Evolutionary conservation across 1,140 invertebrate species (phyloP), one percentile per base, ranked within the genome.

Genomic region (Sitophilus oryzae): DNA sequence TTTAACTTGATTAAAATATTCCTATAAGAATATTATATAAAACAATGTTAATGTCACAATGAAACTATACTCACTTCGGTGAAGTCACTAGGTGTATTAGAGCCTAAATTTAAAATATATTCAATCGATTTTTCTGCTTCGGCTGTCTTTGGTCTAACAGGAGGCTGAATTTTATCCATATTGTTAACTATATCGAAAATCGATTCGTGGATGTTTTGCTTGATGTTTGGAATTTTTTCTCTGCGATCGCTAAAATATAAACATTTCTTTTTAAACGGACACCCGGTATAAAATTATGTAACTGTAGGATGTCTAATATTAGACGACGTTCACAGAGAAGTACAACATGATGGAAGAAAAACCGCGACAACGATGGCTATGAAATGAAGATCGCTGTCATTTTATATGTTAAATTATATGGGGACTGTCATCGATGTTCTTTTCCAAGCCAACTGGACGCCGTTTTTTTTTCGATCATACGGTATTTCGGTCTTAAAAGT

Each of bases 1-100:
- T 59, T 79, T 72, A 0, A 84, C 79, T 62, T 83, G 74, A 52
- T 84, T 77, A 63, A 78, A 85, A 67, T 86, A 86, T 65, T 83
- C 82, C 83, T 86, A 60, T 15, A 20, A 40, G n/a, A 72, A 70
- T 47, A 46, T 48, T 18, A 51, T 16, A 41, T 23, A 22, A 52
- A 51, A 42, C 18, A 55, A 21, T 44, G 0, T 56, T 35, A 34
- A 34, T 22, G 20, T 2, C 18, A 6, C 16, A 8, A 14, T 18
- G 9, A 44, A 18, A 47, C 18, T 30, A 35, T 48, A 47, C 66
- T 72, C 67, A 77, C 80, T 69, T 81, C 77, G 50, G 67, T 76
- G 59, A 75, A 81, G 56, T 74, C 75, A 20, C 60, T 63, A 10
- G 76, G 79, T 21, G 75, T 74, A 6, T 71, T 60, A 1, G 69